phyloP scores from a whole-genome alignment of 2,113 vertebrate species.

The Spermophilus dauricus region DNA sequence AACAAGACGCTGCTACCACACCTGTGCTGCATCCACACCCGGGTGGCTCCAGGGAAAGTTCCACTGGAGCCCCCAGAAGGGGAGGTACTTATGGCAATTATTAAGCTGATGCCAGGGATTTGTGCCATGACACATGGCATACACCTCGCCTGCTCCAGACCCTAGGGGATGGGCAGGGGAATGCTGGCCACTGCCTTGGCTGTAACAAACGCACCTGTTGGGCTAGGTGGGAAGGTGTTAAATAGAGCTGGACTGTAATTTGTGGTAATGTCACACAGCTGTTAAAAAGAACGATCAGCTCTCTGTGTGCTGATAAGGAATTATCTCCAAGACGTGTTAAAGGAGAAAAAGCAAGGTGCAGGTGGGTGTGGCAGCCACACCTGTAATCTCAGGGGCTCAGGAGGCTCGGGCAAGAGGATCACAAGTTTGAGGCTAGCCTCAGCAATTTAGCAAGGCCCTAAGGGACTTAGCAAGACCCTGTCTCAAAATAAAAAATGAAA shows the following conservation, averaged over 20 bases:
- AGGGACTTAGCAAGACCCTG: too few relatives aligned
- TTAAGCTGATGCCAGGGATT: background rate
- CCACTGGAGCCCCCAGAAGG: background rate
- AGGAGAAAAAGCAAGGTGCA: background rate
- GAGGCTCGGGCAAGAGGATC: too few relatives aligned
- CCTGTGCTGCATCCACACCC: background rate
- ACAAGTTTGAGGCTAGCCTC: too few relatives aligned
- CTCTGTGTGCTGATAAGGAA: background rate
- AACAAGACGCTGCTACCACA: rapidly evolving
- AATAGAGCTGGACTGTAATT: background rate
- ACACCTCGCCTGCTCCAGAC: too few relatives aligned
- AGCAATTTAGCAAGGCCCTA: too few relatives aligned
- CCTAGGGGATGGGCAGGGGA: too few relatives aligned
- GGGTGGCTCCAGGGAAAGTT: background rate
- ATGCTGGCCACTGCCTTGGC: background rate
- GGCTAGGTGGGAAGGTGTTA: background rate
- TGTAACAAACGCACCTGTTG: background rate
- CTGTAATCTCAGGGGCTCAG: too few relatives aligned
- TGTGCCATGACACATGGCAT: background rate
- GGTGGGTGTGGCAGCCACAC: too few relatives aligned
- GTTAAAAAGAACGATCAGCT: background rate
- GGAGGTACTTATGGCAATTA: background rate
- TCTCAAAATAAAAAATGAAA: too few relatives aligned
- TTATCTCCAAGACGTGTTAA: background rate
- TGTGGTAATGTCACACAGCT: background rate